A percentile compares a stretch with the other conserved stretches of the same genome.
These are phyloP conservation scores for Montipora efflorescens DNA, from an alignment of 64 coral and sea anemone species.

Conservation along the genomic window DNA sequence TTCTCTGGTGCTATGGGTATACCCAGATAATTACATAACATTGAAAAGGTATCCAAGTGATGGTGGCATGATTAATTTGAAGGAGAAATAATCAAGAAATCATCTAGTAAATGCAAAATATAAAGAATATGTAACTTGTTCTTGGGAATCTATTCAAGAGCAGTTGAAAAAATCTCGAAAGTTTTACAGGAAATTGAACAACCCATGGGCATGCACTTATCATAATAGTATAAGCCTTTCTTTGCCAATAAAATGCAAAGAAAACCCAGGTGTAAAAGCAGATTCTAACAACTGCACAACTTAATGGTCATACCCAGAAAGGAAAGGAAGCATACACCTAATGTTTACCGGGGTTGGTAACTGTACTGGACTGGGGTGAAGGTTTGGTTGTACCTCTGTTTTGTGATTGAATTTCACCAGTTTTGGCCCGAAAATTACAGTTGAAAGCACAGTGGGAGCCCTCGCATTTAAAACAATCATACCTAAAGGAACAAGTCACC, in stretches of 20 bases:
- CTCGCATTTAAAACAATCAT: conserved; percentile 48
- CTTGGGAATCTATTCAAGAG: conserved; percentile 23
- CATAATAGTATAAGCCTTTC: conserved; percentile 8
- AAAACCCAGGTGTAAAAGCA: background rate
- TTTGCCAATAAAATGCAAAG: background rate
- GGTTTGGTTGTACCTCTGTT: conserved; percentile 10
- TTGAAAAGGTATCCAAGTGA: no score
- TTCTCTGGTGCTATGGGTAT: no score
- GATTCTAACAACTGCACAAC: conserved; percentile 42
- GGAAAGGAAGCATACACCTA: background rate
- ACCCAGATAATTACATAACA: no score
- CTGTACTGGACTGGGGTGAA: conserved; percentile 1
- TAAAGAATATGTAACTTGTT: no score
- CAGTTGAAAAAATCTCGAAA: conserved; percentile 16
- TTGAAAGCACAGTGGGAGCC: conserved; percentile 21
- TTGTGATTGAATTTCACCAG: conserved; percentile 10
- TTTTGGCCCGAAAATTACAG: conserved; percentile 48
- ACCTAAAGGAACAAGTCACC: conserved; percentile 58
- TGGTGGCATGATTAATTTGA: no score
- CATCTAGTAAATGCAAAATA: no score
- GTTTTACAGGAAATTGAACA: conserved; percentile 43
- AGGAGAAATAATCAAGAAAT: no score
- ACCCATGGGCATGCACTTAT: conserved; percentile 42
- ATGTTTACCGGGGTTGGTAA: conserved; percentile 29
- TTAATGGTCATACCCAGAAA: conserved; percentile 31